phyloP scores from a whole-genome alignment of 2,113 vertebrate genomes.

The Cephalopholis sonnerati region DNA sequence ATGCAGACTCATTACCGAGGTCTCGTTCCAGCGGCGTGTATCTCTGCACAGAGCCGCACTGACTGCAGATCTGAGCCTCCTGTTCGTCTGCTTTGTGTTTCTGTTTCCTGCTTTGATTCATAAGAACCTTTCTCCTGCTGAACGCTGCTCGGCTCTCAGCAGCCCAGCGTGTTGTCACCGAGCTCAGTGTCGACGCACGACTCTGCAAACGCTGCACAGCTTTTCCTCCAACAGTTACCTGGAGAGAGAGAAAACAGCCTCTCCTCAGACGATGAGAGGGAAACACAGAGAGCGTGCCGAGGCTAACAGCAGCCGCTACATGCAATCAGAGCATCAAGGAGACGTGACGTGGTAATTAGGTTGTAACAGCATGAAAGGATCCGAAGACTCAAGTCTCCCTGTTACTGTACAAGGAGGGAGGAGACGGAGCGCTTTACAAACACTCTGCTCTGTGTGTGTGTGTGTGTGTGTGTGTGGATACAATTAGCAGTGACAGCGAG shows the following conservation, averaged over 20 bases:
- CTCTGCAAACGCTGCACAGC: background rate
- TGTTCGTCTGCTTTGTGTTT: too few species aligned
- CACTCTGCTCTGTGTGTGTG: too few species aligned
- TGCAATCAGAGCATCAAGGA: too few species aligned
- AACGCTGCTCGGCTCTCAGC: background rate
- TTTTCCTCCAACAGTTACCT: background rate
- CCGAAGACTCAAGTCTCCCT: background rate
- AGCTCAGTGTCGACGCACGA: background rate
- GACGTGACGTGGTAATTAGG: conserved; percentile 15
- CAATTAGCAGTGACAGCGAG: conserved; percentile 7
- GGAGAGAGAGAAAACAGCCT: background rate
- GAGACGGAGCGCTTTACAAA: too few species aligned
- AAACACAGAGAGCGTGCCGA: background rate
- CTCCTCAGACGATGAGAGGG: background rate
- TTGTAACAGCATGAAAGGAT: background rate
- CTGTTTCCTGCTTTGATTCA: conserved; percentile 16
- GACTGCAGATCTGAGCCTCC: too few species aligned
- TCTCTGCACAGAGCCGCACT: too few species aligned
- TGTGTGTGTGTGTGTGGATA: too few species aligned
- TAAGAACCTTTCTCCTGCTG: background rate
- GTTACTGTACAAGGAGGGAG: background rate
- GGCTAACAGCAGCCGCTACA: background rate
- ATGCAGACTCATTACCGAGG: too few species aligned
- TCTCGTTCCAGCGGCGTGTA: too few species aligned
- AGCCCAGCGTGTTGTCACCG: background rate